phyloP scores from a whole-genome alignment of 2,888 invertebrate species.

The Heliconius sara region DNA sequence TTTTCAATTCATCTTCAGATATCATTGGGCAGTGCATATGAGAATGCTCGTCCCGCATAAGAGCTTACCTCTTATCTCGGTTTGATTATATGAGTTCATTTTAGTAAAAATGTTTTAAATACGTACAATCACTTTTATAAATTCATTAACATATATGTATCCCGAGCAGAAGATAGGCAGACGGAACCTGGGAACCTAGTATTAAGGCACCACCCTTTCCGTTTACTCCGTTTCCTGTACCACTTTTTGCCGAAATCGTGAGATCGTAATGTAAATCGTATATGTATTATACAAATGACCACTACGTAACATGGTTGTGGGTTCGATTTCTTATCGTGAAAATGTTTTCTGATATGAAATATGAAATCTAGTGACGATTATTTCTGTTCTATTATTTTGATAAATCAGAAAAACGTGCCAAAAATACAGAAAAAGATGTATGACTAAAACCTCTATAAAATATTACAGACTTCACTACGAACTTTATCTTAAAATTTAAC shows the following conservation, averaged over 20 bases:
- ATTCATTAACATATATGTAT: not conserved
- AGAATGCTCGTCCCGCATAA: constrained; percentile 10
- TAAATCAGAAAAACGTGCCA: too few species aligned
- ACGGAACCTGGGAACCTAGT: too few species aligned
- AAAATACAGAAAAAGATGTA: too few species aligned
- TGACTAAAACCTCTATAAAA: too few species aligned
- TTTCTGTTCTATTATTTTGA: not conserved
- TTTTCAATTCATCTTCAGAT: constrained; percentile 20
- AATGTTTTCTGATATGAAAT: not conserved
- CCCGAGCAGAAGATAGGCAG: too few species aligned
- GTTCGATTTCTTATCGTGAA: not conserved
- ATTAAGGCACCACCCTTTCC: too few species aligned
- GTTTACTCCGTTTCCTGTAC: too few species aligned
- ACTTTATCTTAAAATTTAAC: not conserved
- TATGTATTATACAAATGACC: too few species aligned
- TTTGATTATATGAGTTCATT: constrained; percentile 3
- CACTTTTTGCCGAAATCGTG: too few species aligned
- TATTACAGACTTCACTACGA: too few species aligned
- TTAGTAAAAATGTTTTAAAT: not conserved
- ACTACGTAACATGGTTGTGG: not conserved
- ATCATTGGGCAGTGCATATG: constrained; percentile 14
- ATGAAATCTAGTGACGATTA: not conserved
- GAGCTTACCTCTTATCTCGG: constrained; percentile 8
- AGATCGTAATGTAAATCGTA: too few species aligned
- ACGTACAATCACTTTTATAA: not conserved